phyloP scores from a whole-genome alignment of 2,797 vertebrate genomes.

The Enteromius paludinosus region DNA sequence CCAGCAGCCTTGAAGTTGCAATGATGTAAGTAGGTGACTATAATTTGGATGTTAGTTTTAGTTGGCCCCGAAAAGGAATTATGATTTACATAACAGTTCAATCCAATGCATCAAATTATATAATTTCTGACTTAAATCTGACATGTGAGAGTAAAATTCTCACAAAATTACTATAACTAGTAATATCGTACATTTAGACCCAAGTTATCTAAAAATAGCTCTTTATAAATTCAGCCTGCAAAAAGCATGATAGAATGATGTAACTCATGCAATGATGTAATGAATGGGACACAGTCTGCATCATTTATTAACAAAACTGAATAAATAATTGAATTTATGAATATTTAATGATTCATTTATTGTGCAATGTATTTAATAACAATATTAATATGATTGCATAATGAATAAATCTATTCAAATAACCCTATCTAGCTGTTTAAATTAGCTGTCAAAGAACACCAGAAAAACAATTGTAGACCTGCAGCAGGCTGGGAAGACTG shows the following conservation, averaged over 20 bases:
- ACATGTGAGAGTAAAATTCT: background rate
- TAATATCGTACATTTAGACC: background rate
- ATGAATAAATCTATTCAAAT: background rate
- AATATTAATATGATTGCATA: background rate
- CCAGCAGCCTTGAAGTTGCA: background rate
- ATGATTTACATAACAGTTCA: slow-evolving; percentile 30
- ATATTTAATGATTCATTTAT: background rate
- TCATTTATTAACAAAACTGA: background rate
- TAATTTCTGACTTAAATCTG: no score
- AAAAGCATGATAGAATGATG: slow-evolving; percentile 19
- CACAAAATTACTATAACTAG: background rate
- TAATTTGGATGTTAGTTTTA: background rate
- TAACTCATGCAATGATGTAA: slow-evolving; percentile 20
- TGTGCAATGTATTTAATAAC: background rate
- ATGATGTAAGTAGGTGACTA: background rate
- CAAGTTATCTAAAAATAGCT: slow-evolving; percentile 1
- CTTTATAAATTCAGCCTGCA: background rate
- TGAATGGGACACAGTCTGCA: background rate
- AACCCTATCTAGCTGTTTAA: background rate
- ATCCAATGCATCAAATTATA: background rate
- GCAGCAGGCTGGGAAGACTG: no score
- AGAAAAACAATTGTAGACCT: no score
- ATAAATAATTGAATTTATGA: background rate
- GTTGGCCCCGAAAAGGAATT: slow-evolving; percentile 25
- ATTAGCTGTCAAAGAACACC: background rate